Evolutionary conservation across 1,140 invertebrate genomes (phyloP).

Genomic region (Papilio polytes): DNA sequence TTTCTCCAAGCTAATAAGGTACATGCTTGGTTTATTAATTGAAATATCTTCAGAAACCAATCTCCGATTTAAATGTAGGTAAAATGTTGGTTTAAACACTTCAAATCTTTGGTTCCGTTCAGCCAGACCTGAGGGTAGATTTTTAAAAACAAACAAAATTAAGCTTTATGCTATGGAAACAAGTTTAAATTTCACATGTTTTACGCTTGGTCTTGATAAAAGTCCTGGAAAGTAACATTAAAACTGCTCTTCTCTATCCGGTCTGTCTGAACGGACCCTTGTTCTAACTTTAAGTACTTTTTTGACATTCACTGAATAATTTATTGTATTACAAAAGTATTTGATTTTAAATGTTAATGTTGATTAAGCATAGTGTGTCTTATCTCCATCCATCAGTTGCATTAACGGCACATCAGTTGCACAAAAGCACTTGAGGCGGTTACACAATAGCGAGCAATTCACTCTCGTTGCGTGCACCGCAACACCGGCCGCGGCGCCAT

Average conservation of each 20-base stretch:
- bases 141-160: too few relatives aligned
- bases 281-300: neutral
- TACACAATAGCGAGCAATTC: slow-evolving; percentile 75
- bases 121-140: too few relatives aligned
- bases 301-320: neutral
- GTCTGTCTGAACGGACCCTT: too few relatives aligned
- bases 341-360: neutral
- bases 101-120: neutral
- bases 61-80: neutral
- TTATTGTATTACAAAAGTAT: neutral
- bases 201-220: too few relatives aligned
- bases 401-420: slow-evolving; percentile 79
- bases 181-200: too few relatives aligned
- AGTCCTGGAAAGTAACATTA: too few relatives aligned
- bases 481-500: slow-evolving; percentile 53
- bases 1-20: neutral
- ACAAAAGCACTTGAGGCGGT: slow-evolving; percentile 63
- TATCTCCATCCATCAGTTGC: slow-evolving; percentile 64
- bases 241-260: too few relatives aligned
- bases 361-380: slow-evolving; percentile 48
- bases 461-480: slow-evolving; percentile 70
- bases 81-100: neutral
- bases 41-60: neutral
- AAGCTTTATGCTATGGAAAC: too few relatives aligned
- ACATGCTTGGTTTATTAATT: neutral